These are phyloP conservation scores for human DNA, from an alignment of 2,113 vertebrate genomes.

Conservation along the genomic window DNA sequence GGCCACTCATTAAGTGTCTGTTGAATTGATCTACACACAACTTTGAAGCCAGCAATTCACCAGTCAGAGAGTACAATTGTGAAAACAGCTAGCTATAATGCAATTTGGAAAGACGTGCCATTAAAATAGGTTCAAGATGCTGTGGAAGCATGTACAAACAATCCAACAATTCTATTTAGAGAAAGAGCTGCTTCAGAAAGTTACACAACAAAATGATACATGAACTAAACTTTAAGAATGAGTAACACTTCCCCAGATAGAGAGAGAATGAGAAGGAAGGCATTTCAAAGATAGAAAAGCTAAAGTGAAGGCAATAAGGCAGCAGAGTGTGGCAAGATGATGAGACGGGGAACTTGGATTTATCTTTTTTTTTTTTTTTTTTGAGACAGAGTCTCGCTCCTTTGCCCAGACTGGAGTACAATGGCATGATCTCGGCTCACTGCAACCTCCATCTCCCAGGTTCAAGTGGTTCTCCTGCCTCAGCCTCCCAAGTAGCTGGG, in stretches of 20 bases:
- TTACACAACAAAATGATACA: not conserved
- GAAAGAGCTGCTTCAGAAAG: not conserved
- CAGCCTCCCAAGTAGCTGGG: no score
- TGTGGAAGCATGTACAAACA: not conserved
- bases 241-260: not conserved
- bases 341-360: not conserved
- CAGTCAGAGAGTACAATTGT: not conserved
- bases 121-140: slow-evolving; percentile 36
- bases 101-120: not conserved
- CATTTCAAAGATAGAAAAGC: not conserved
- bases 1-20: not conserved
- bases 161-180: not conserved
- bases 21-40: not conserved
- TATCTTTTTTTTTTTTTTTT: not conserved
- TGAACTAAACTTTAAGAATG: not conserved
- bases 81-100: not conserved
- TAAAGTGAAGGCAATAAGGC: not conserved
- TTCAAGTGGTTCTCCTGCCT: no score
- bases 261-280: not conserved
- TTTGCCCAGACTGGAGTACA: no score
- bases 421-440: no score
- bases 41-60: not conserved
- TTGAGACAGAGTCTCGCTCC: no score
- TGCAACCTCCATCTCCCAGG: no score
- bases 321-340: not conserved